Base-by-base conservation (phyloP, 2,113 vertebrate genomes). In the Scomber colias region DNA sequence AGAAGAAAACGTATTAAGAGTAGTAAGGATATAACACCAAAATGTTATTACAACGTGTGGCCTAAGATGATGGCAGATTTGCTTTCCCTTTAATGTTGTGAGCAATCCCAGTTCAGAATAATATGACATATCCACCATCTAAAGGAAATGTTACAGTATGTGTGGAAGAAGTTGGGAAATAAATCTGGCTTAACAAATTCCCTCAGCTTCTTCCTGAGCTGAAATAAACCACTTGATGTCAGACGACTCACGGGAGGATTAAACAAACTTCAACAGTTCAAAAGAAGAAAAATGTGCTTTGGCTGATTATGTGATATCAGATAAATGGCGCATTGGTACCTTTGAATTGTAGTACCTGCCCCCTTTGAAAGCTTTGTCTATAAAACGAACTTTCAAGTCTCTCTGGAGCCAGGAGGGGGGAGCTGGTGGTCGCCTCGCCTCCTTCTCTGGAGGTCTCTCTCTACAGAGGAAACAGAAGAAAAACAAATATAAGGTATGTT, bases 331-430 rank as follows among this genome's bases (percentile, higher is more conserved):
- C 2, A 40, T 55, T 10, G 0, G 4, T 89, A 97, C 97, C 96
- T 97, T 98, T 30, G 94, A 96, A 87, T 97, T 97, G 91, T 97
- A 97, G 89, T 97, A 97, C 35, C 87, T 93, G n/a, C 97, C 97
- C 3, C 94, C 95, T 87, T 97, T 96, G 79, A 96, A 95, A 35
- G 89, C 21, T 88, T 94, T 97, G 91, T 98, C 95, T 75, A 97
- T 94, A 53, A 97, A 97, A 11, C 97, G 95, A 66, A 97, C 97
- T 19, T 93, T 96, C 48, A 97, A 85, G 89, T 97, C 96, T 51
- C 96, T 93, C 88, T 95, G 95, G 74, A 98, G 90, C 96, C 96
- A 98, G 73, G 95, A 93, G 7, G 92, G 93, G 8, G 87, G 75
- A 24, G 86, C 77, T 3, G 90, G 76, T 0, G 89, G 75, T 31